These are phyloP conservation scores for Indicator maculatus DNA, from an alignment of 2,113 vertebrate species.

Conservation along the genomic window DNA sequence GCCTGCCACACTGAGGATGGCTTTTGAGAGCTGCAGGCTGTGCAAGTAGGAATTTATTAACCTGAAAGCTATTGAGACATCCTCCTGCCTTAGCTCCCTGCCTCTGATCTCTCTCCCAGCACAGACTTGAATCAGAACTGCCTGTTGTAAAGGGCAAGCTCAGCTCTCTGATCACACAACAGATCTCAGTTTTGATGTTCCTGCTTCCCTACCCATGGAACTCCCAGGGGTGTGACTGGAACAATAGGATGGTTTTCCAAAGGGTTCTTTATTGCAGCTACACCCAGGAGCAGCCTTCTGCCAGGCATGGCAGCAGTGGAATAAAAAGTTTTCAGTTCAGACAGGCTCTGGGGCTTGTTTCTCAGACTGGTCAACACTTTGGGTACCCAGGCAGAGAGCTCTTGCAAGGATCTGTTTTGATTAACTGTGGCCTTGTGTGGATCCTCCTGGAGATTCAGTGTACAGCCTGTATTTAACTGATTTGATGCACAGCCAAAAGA, in stretches of 20 bases:
- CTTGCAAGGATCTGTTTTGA: neutral
- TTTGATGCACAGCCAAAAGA: too few relatives aligned
- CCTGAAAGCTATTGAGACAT: neutral
- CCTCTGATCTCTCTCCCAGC: neutral
- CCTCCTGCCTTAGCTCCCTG: neutral
- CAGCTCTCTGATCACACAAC: neutral
- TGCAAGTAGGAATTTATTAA: neutral
- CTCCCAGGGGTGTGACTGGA: slow-evolving; percentile 62
- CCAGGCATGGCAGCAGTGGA: slow-evolving; percentile 37
- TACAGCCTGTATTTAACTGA: too few relatives aligned
- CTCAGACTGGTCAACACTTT: slow-evolving; percentile 31
- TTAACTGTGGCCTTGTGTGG: neutral
- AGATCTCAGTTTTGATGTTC: slow-evolving; percentile 48
- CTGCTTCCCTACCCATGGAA: slow-evolving; percentile 55
- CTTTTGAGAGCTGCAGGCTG: neutral
- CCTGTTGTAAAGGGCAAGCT: slow-evolving; percentile 30
- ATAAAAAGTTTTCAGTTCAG: slow-evolving; percentile 50
- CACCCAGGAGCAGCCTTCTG: slow-evolving; percentile 38
- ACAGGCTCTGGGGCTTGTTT: slow-evolving; percentile 36
- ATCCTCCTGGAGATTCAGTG: neutral
- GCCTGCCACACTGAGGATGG: neutral
- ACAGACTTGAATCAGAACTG: neutral
- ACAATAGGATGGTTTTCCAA: slow-evolving; percentile 65
- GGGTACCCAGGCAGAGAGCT: neutral
- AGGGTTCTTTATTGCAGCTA: slow-evolving; percentile 58